A percentile compares a stretch with the other conserved stretches of the same genome.
Evolutionary conservation across 2,888 invertebrate species (phyloP).

Genomic region (Cecidostiba fungosa): DNA sequence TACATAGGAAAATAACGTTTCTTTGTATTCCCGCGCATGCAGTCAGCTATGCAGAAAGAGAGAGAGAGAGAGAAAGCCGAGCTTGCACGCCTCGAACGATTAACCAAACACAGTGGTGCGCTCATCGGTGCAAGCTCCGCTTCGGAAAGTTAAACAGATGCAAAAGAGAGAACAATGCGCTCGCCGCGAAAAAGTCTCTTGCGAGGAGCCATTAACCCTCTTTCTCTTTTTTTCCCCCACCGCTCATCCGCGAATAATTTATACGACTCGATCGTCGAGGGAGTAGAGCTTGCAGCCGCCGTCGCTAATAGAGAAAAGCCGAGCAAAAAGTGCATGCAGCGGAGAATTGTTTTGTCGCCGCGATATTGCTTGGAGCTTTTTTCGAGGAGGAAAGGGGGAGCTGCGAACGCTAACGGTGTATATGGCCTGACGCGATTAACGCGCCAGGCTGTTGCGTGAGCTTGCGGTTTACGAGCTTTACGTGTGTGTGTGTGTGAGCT

Average conservation of each 20-base stretch:
- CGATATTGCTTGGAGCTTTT: constrained; percentile 11
- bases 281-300: neutral
- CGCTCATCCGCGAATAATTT: constrained; percentile 43
- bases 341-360: neutral
- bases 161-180: constrained; percentile 12
- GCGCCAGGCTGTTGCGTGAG: neutral
- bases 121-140: neutral
- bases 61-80: neutral
- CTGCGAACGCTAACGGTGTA: no score
- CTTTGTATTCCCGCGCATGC: neutral
- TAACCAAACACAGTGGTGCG: neutral
- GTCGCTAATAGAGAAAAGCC: constrained; percentile 7
- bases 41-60: neutral
- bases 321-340: neutral
- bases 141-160: constrained; percentile 24
- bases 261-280: constrained; percentile 33
- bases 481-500: neutral
- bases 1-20: neutral
- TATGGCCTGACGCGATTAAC: neutral
- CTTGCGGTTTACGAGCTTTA: neutral
- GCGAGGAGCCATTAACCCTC: constrained; percentile 57
- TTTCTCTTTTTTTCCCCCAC: constrained; percentile 15
- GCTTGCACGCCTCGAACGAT: neutral
- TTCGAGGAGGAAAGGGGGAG: neutral
- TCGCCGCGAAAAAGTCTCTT: constrained; percentile 1